Conservation (phyloP, 2,113 vertebrate species). For the Redunca redunca region DNA sequence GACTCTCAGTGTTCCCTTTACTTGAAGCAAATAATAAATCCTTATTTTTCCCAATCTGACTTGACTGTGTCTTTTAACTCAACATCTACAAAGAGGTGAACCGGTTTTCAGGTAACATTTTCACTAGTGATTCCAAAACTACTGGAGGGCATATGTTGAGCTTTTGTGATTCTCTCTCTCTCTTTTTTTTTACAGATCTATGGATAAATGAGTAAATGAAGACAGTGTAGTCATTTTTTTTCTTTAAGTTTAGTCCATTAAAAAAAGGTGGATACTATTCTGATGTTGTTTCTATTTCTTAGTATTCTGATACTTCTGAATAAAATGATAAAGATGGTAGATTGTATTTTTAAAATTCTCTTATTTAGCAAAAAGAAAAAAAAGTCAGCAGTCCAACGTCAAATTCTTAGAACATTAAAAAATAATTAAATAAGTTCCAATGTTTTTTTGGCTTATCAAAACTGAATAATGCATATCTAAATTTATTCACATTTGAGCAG, state of each 20-base stretch:
- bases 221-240: background rate
- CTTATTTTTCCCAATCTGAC: background rate
- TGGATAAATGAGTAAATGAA: background rate
- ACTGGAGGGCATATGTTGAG: too few species aligned
- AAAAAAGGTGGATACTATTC: background rate
- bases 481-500: conserved; percentile 11
- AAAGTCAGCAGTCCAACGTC: background rate
- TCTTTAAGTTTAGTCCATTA: background rate
- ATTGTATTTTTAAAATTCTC: background rate
- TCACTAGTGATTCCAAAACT: background rate
- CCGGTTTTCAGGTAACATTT: background rate
- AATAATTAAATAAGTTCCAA: background rate
- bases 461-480: background rate
- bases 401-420: background rate
- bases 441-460: conserved; percentile 1
- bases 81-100: background rate
- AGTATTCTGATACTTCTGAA: background rate
- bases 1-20: background rate
- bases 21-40: background rate
- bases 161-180: background rate
- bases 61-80: background rate
- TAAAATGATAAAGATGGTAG: background rate
- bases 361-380: background rate
- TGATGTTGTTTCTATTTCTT: background rate
- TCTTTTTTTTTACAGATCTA: background rate